A percentile compares a stretch with the other conserved stretches of the same genome.
These are phyloP conservation scores for Buphagus erythrorhynchus DNA, from an alignment of 2,797 vertebrate genomes.

Conservation along the genomic window DNA sequence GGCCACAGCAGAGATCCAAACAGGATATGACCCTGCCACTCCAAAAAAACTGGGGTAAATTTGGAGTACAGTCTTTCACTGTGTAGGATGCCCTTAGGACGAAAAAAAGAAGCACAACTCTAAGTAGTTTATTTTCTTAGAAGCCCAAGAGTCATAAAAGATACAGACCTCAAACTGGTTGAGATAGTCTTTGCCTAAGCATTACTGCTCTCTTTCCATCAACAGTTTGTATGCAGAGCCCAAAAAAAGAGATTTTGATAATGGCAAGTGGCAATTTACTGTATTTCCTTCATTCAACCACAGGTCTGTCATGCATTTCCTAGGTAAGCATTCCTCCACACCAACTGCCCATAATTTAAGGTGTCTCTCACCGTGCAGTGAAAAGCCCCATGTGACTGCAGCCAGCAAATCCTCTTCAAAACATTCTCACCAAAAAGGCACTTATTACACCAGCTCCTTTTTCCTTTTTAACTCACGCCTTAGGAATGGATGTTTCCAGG, in stretches of 20 bases:
- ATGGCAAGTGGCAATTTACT: neutral
- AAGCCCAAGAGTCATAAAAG: neutral
- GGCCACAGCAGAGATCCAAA: neutral
- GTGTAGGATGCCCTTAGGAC: neutral
- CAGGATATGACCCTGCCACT: fast-evolving
- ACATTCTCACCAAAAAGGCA: neutral
- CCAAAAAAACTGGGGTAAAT: fast-evolving
- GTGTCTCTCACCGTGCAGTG: conserved; percentile 30
- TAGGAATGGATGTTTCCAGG: neutral
- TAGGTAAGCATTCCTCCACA: neutral
- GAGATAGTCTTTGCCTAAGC: neutral
- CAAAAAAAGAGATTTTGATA: neutral
- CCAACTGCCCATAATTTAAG: neutral
- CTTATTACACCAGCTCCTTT: neutral
- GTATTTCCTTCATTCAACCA: neutral
- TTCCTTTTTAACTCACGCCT: neutral
- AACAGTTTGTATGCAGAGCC: neutral
- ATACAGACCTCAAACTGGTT: neutral
- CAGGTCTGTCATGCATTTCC: neutral
- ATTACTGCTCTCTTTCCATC: neutral
- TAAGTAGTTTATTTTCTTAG: neutral
- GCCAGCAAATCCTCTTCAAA: neutral
- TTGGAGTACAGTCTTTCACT: neutral
- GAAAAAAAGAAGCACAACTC: neutral
- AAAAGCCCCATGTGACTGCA: neutral